A percentile compares a stretch with the other conserved stretches of the same genome.
These are phyloP conservation scores for Stichodactyla mertensii DNA, from an alignment of 64 coral and sea anemone species.

Conservation along the genomic window DNA sequence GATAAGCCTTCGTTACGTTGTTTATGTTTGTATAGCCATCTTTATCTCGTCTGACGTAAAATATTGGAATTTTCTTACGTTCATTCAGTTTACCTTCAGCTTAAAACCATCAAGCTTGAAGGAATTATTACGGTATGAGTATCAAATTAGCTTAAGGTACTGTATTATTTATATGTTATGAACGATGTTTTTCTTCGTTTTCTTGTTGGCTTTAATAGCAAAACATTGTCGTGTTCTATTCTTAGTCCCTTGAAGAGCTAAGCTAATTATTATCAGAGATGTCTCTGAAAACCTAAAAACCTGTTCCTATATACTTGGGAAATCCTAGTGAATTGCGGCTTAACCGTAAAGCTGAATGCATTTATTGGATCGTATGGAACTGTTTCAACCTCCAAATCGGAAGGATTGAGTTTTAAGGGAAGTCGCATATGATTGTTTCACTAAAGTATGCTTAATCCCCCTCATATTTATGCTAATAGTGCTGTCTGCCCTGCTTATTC, in stretches of 20 bases:
- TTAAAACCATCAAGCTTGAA: background rate
- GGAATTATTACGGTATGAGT: background rate
- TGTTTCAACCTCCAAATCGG: background rate
- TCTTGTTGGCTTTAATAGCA: background rate
- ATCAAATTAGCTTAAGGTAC: background rate
- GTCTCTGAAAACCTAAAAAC: background rate
- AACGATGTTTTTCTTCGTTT: background rate
- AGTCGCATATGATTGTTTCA: background rate
- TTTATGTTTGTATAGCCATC: background rate
- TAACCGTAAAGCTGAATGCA: background rate
- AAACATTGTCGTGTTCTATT: background rate
- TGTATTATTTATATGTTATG: background rate
- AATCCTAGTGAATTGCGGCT: background rate
- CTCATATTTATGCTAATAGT: background rate
- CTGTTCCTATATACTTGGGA: background rate
- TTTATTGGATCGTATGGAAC: background rate
- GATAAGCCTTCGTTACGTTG: background rate
- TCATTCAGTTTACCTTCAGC: background rate
- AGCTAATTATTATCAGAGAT: slow-evolving; percentile 4
- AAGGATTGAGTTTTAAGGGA: background rate
- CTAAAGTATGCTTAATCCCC: background rate
- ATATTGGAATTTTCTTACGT: background rate
- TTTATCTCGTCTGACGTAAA: background rate
- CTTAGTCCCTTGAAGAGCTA: background rate
- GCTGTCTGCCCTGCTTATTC: background rate